phyloP scores from a whole-genome alignment of 2,888 invertebrate genomes.

The Habrosyne pyritoides region DNA sequence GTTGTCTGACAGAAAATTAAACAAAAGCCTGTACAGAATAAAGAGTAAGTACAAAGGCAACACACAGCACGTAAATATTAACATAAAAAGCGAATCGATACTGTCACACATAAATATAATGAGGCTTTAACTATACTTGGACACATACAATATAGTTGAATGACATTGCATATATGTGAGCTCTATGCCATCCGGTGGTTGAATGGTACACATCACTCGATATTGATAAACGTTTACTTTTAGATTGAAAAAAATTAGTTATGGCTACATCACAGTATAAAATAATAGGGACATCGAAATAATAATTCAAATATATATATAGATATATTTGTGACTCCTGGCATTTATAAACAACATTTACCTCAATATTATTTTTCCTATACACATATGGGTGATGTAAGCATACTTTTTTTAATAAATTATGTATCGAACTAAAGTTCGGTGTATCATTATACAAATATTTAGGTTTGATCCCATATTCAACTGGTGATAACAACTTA shows the following conservation, averaged over 20 bases:
- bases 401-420: too few relatives aligned
- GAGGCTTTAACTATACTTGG: background rate
- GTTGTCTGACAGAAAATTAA: too few relatives aligned
- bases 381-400: background rate
- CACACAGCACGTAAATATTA: background rate
- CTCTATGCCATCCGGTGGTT: constrained; percentile 29
- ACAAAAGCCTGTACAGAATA: too few relatives aligned
- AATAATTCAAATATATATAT: too few relatives aligned
- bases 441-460: too few relatives aligned
- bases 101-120: background rate
- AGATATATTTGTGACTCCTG: too few relatives aligned
- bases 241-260: background rate
- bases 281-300: background rate
- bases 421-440: too few relatives aligned
- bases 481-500: background rate
- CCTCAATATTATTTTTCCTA: background rate
- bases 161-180: constrained; percentile 27
- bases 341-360: background rate
- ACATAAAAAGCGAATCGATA: background rate
- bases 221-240: constrained; percentile 1
- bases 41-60: background rate
- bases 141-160: constrained; percentile 28
- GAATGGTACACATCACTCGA: constrained; percentile 3
- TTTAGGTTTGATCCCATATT: too few relatives aligned
- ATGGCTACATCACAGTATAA: background rate